These are phyloP conservation scores for Drosophila bifasciata DNA, from an alignment of 1,140 invertebrate genomes.

Conservation along the genomic window DNA sequence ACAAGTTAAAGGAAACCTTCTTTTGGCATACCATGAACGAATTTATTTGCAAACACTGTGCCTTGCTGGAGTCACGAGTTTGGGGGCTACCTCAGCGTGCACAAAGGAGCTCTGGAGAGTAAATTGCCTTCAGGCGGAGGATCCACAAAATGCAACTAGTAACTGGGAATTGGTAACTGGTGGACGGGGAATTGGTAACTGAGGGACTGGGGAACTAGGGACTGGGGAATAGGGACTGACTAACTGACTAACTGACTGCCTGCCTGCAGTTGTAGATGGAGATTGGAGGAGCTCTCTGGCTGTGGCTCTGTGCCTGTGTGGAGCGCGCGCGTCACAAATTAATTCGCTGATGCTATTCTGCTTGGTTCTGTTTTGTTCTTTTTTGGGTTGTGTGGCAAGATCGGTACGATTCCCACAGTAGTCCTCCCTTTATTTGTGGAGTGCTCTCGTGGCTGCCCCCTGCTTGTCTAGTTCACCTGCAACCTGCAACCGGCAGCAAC, in stretches of 20 bases:
- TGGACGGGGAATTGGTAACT: slow-evolving; percentile 29
- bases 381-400: slow-evolving; percentile 7
- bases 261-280: neutral
- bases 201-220: neutral
- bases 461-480: slow-evolving; percentile 75
- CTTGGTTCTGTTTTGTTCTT: neutral
- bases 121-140: slow-evolving; percentile 72
- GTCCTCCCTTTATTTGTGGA: slow-evolving; percentile 52
- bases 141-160: slow-evolving; percentile 48
- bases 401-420: slow-evolving; percentile 76
- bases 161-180: slow-evolving; percentile 31
- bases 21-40: neutral
- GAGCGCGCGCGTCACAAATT: slow-evolving; percentile 79
- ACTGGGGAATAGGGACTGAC: neutral
- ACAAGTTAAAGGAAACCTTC: too few species aligned
- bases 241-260: too few species aligned
- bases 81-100: slow-evolving; percentile 51
- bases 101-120: slow-evolving; percentile 42
- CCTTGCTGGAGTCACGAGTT: slow-evolving; percentile 47
- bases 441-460: slow-evolving; percentile 43
- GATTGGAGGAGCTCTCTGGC: neutral
- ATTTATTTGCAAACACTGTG: slow-evolving; percentile 13
- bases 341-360: slow-evolving; percentile 65
- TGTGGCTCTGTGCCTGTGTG: slow-evolving; percentile 7
- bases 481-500: slow-evolving; percentile 62